These are phyloP conservation scores for Cosmopolites sordidus DNA, from an alignment of 2,888 invertebrate genomes.

Conservation along the genomic window DNA sequence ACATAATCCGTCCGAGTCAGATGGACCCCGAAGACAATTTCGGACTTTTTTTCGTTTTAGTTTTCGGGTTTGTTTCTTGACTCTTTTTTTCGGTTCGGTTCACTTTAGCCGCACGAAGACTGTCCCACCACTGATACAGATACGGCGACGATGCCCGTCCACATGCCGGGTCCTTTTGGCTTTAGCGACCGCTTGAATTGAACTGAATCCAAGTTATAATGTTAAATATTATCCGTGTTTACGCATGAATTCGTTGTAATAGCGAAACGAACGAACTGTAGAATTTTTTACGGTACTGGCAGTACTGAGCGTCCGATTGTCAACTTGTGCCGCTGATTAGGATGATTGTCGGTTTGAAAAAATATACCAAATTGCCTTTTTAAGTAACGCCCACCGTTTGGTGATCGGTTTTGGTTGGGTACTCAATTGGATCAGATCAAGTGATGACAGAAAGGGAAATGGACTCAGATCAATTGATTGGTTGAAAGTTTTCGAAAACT, in stretches of 20 bases:
- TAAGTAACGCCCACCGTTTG: slow-evolving; percentile 3
- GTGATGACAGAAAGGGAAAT: background rate
- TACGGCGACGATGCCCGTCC: background rate
- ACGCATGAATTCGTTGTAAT: slow-evolving; percentile 41
- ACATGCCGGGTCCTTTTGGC: slow-evolving; percentile 11
- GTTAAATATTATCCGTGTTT: slow-evolving; percentile 45
- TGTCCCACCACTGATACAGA: slow-evolving; percentile 23
- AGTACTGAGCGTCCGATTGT: slow-evolving; percentile 9
- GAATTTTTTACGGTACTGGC: slow-evolving; percentile 25
- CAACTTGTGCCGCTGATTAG: slow-evolving; percentile 11
- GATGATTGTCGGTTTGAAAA: slow-evolving; percentile 9
- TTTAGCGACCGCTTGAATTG: slow-evolving; percentile 14
- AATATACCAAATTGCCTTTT: slow-evolving; percentile 6
- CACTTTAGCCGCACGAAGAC: slow-evolving; percentile 1
- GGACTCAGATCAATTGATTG: background rate
- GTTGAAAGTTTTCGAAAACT: background rate
- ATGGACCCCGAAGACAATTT: too few species aligned
- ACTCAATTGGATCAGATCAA: background rate
- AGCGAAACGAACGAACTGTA: slow-evolving; percentile 16
- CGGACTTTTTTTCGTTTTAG: too few species aligned
- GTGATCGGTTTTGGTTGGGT: background rate
- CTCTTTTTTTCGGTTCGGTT: slow-evolving; percentile 14
- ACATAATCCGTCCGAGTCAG: too few species aligned
- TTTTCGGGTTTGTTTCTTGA: too few species aligned
- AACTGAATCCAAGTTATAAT: slow-evolving; percentile 33